Evolutionary conservation across 2,888 invertebrate genomes (phyloP).

Genomic region (Callyntrura guangdongensis): DNA sequence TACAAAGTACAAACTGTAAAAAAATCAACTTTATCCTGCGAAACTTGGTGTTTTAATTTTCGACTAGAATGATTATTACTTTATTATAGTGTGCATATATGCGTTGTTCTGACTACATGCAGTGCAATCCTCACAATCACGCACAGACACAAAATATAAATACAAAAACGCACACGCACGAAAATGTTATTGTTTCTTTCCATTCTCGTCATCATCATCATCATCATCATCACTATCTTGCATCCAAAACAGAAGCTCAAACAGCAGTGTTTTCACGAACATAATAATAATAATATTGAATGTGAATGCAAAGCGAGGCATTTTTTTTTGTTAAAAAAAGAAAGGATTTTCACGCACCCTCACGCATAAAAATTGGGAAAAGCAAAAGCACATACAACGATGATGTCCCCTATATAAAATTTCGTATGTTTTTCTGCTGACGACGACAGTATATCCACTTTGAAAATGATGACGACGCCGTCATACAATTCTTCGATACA

Average conservation of each 20-base stretch:
- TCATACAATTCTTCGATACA: no score
- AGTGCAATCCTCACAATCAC: constrained; percentile 10
- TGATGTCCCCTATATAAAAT: background rate
- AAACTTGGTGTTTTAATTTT: constrained; percentile 54
- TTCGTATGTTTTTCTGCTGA: background rate
- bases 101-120: background rate
- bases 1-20: constrained; percentile 1
- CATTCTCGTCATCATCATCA: background rate
- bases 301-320: background rate
- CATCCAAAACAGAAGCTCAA: background rate
- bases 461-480: no score
- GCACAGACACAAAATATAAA: no score
- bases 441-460: background rate
- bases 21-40: constrained; percentile 35
- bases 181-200: background rate
- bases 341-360: constrained; percentile 39
- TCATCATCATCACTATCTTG: background rate
- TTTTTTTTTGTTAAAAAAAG: constrained; percentile 39
- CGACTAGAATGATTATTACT: constrained; percentile 41
- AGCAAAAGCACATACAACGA: background rate
- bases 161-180: constrained; percentile 32
- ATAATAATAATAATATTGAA: no score
- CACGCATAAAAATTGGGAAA: background rate
- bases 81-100: constrained; percentile 13
- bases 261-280: background rate